These are phyloP conservation scores for Thamnophis elegans DNA, from an alignment of 2,797 vertebrate species.

Conservation along the genomic window DNA sequence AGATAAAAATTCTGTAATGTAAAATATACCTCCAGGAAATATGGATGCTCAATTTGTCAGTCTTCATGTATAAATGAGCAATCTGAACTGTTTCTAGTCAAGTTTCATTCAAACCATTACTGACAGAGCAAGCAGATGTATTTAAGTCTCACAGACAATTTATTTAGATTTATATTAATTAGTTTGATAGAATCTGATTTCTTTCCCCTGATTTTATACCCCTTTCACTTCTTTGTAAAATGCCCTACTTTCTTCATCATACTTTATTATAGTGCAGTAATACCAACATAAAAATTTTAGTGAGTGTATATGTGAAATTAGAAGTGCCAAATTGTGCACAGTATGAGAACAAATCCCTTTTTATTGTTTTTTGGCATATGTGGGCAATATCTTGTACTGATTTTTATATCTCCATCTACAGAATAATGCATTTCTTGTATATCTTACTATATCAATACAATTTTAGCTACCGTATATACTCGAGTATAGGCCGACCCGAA, in stretches of 20 bases:
- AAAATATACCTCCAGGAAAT: background rate
- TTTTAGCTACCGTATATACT: too few relatives aligned
- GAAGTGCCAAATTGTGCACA: background rate
- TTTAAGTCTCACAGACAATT: background rate
- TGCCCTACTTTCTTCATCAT: background rate
- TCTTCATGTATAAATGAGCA: background rate
- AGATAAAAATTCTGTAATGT: background rate
- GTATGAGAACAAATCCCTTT: background rate
- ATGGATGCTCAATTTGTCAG: background rate
- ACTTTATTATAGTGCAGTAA: background rate
- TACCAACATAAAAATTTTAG: background rate
- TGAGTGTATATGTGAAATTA: background rate
- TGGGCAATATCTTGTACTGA: background rate
- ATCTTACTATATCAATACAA: background rate
- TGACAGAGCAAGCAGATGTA: background rate
- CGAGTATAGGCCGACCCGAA: too few relatives aligned
- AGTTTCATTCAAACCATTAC: background rate
- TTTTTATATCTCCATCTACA: background rate
- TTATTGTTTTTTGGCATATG: background rate
- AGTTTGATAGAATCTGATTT: background rate
- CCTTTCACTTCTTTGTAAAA: background rate
- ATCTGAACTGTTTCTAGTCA: background rate
- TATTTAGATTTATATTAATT: background rate
- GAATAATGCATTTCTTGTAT: background rate
- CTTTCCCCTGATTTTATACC: background rate